phyloP scores from a whole-genome alignment of 2,888 invertebrate genomes.

The Drosophila falleni region DNA sequence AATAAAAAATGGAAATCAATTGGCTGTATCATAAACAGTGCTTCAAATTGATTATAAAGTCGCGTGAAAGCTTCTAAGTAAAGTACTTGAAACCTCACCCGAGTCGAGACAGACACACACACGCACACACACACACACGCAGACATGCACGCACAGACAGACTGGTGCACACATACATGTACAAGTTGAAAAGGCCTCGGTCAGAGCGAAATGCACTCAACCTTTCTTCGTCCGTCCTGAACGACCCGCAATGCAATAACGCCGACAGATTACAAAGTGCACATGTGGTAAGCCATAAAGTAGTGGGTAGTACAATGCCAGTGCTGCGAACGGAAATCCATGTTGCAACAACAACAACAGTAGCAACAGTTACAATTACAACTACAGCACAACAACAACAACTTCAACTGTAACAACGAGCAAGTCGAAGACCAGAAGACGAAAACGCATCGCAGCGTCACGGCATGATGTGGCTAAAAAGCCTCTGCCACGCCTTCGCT shows the following conservation, averaged over 20 bases:
- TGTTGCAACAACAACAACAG: constrained; percentile 59
- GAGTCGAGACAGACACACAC: constrained; percentile 18
- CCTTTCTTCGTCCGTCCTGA: constrained; percentile 31
- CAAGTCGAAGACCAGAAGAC: constrained; percentile 36
- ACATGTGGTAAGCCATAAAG: constrained; percentile 79
- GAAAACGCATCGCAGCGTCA: constrained; percentile 37
- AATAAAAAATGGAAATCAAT: constrained; percentile 63
- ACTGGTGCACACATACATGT: constrained; percentile 15
- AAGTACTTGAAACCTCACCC: constrained; percentile 50
- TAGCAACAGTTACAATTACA: constrained; percentile 38
- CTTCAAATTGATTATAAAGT: constrained; percentile 61
- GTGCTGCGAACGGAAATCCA: constrained; percentile 67
- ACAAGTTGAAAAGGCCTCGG: constrained; percentile 50
- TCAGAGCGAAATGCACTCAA: constrained; percentile 69
- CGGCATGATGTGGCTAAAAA: constrained; percentile 49
- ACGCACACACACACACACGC: constrained; percentile 13
- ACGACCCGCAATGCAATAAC: constrained; percentile 73
- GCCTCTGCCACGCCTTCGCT: constrained; percentile 18
- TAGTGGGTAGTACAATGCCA: constrained; percentile 65
- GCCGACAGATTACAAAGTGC: constrained; percentile 81
- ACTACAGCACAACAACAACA: constrained; percentile 4
- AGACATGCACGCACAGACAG: background rate
- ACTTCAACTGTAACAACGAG: constrained; percentile 1
- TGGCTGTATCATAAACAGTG: constrained; percentile 55
- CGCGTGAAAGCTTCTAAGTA: constrained; percentile 36